Base-by-base conservation (phyloP, 2,113 vertebrate species). In the Paradisaea rubra region DNA sequence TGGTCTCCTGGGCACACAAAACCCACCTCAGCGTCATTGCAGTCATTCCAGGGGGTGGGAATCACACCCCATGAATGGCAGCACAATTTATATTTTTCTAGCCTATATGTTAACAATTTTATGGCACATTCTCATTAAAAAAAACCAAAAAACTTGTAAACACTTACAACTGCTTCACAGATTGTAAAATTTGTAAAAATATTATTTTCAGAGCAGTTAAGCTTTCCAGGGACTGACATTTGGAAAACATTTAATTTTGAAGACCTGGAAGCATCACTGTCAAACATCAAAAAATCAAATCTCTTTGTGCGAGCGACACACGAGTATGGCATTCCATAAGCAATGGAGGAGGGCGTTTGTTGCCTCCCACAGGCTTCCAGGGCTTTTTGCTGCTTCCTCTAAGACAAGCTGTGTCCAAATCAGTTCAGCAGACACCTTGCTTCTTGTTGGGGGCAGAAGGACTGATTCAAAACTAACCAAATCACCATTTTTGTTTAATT, bases 291-390 rank as follows among this genome's bases (percentile, higher is more conserved):
- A 64, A 50, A 60, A 65, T 56, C 7, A 56, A 21, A 41, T 50
- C 3, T 31, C 18, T 50, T 39, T 50, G 20, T 47, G 17, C 0
- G 0, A 81, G 41, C 2, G 7, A 25, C 50, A 45, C 41, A 6
- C 15, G 17, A 37, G 25, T 22, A 6, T 44, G 73, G 12, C 9
- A 8, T 45, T 78, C 37, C 56, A 8, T 1, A 22, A 64, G 24
- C 28, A 25, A 5, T 3, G 45, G 49, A 39, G 39, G 7, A 28
- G 42, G 33, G n/a, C 2, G 0, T 66, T 72, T 35, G 1, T 69
- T 73, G 28, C 31, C 66, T 79, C 54, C 52, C 18, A 11, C 22
- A 37, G 37, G 35, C 69, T 81, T 53, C 17, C 5, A 21, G 63
- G 24, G 21, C 53, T 42, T 77, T 21, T 50, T 39, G 21, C n/a